Percentiles rank a stretch among this genome's conserved stretches.
Evolutionary conservation across 2,888 invertebrate species (phyloP).

Genomic region (Azorinus chamasolen): DNA sequence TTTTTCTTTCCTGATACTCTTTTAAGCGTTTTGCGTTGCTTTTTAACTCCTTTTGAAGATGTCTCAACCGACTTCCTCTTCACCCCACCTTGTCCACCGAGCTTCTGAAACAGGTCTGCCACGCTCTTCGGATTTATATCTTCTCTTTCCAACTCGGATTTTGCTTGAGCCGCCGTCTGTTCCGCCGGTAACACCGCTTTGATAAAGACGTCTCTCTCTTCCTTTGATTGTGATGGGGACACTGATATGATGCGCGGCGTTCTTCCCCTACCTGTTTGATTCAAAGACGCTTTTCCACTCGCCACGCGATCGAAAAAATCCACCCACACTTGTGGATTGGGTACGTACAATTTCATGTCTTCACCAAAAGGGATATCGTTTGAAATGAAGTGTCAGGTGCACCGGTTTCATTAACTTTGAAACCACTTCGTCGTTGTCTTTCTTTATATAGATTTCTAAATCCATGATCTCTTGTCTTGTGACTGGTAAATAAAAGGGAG

Average conservation of each 20-base stretch:
- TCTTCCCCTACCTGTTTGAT: neutral
- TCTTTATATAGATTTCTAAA: constrained; percentile 26
- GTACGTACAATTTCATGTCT: neutral
- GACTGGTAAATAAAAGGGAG: constrained; percentile 21
- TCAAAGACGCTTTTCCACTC: neutral
- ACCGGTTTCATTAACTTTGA: constrained; percentile 6
- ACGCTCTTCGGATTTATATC: too few species aligned
- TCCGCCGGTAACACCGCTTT: constrained; percentile 2
- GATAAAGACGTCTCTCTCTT: constrained; percentile 1
- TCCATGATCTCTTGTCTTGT: constrained; percentile 14
- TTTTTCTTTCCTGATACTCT: too few species aligned
- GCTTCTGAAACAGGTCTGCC: neutral
- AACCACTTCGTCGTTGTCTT: neutral
- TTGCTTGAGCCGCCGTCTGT: constrained; percentile 7
- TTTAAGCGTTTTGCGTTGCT: too few species aligned
- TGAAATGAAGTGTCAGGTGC: constrained; percentile 4
- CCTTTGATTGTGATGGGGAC: neutral
- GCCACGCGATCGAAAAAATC: constrained; percentile 6
- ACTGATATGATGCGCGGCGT: neutral
- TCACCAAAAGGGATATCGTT: constrained; percentile 5
- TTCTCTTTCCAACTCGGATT: constrained; percentile 1
- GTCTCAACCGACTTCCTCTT: constrained; percentile 10
- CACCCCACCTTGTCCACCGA: neutral
- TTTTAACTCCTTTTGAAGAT: too few species aligned
- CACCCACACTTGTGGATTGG: too few species aligned